phyloP scores from a whole-genome alignment of 2,797 vertebrate genomes.

The Erethizon dorsatum region DNA sequence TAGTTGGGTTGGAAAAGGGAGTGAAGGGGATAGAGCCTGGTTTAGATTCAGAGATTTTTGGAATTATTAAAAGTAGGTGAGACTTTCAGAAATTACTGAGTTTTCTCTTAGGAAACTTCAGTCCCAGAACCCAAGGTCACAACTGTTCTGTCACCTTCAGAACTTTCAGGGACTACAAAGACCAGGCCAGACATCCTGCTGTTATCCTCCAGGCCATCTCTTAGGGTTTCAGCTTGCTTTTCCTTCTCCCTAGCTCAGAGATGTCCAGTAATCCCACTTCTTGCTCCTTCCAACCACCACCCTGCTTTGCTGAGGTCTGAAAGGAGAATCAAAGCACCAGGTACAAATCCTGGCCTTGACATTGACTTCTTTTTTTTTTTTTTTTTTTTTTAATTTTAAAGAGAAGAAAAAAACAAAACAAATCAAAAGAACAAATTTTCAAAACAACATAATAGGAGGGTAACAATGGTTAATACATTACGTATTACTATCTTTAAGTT shows the following conservation, averaged over 20 bases:
- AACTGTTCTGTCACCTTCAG: neutral
- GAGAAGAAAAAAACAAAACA: too few relatives aligned
- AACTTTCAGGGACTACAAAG: neutral
- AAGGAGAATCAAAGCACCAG: neutral
- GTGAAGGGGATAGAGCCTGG: neutral
- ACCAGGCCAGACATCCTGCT: fast-evolving
- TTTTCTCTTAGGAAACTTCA: constrained; percentile 57
- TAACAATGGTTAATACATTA: too few relatives aligned
- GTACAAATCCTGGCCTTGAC: neutral
- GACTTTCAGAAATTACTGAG: neutral
- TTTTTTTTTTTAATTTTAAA: too few relatives aligned
- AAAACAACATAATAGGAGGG: too few relatives aligned
- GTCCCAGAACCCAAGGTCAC: neutral
- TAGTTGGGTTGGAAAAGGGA: constrained; percentile 66
- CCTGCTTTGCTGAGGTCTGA: neutral
- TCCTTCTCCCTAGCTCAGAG: neutral
- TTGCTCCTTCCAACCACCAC: neutral
- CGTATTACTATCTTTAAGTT: too few relatives aligned
- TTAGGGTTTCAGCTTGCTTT: neutral
- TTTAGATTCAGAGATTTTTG: constrained; percentile 62
- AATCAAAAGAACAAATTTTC: too few relatives aligned
- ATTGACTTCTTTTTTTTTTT: neutral
- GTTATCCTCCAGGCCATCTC: neutral
- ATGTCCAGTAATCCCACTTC: neutral
- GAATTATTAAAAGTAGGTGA: constrained; percentile 43